These are phyloP conservation scores for Danaus melanippus DNA, from an alignment of 1,140 invertebrate genomes.

Conservation along the genomic window DNA sequence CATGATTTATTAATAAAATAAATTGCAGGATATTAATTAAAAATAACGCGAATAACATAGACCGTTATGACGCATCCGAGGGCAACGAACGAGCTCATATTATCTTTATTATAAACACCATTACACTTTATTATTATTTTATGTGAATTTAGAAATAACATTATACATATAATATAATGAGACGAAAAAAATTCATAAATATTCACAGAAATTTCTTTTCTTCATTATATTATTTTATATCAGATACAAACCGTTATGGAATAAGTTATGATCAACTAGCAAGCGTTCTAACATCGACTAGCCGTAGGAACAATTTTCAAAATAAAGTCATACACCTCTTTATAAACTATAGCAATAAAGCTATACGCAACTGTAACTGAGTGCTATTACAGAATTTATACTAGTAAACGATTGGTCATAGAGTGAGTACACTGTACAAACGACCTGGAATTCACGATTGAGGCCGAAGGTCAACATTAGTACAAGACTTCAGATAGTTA, in stretches of 20 bases:
- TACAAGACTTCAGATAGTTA: slow-evolving; percentile 34
- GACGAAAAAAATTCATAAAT: too few relatives aligned
- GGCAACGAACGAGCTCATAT: too few relatives aligned
- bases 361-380: slow-evolving; percentile 34
- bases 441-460: slow-evolving; percentile 51
- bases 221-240: neutral
- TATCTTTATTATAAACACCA: too few relatives aligned
- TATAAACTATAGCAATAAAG: slow-evolving; percentile 2
- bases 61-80: too few relatives aligned
- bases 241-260: too few relatives aligned
- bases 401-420: slow-evolving; percentile 45
- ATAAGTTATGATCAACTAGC: too few relatives aligned
- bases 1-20: slow-evolving; percentile 12
- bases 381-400: slow-evolving; percentile 21
- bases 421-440: slow-evolving; percentile 41
- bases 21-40: slow-evolving; percentile 1
- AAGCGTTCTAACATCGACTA: too few relatives aligned
- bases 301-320: too few relatives aligned
- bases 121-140: too few relatives aligned
- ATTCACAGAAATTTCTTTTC: neutral
- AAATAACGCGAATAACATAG: neutral
- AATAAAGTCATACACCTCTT: too few relatives aligned
- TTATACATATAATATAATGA: too few relatives aligned
- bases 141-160: too few relatives aligned
- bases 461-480: slow-evolving; percentile 49